Evolutionary conservation across 2,888 invertebrate genomes (phyloP), one percentile per base, ranked within the genome.

Genomic region (Hecatera dysodea): DNA sequence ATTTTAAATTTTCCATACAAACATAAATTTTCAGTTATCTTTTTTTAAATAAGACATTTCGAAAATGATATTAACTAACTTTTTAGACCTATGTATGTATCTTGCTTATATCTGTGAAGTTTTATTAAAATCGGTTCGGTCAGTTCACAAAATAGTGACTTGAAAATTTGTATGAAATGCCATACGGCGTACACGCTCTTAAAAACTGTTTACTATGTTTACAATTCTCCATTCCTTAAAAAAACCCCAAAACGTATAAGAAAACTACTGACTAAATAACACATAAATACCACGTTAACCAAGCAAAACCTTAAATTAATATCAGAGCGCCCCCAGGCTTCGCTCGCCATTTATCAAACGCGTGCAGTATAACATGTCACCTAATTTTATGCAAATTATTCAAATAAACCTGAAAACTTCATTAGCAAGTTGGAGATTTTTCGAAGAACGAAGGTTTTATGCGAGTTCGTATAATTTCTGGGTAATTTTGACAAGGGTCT

Each of bases 341-440:
- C 29, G 2, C 55, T 17, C 57, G n/a, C 56, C 67, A 72, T 80
- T 85, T 83, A 85, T 85, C 83, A 85, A 60, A 52, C 64, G 57
- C 67, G 52, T 85, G 74, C 74, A 69, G 71, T 77, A 66, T 70
- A 62, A 77, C 55, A 63, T 67, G 61, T 62, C 80, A 59, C 59
- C 75, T 80, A 83, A 83, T 80, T 75, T 77, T 80, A 83, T 85
- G 81, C 42, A 75, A 85, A 83, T 83, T 85, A 86, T 81, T 77
- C 62, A 42, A 59, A 67, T 80, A 83, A 61, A 72, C 67, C 61
- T 67, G 57, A 70, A 56, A 50, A 66, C 55, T 70, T 83, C 61
- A 74, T 83, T 85, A 83, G 72, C 59, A 66, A 69, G 53, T 71
- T 57, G 46, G 67, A 57, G 52, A 53, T 83, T 83, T 71, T 80